Evolutionary conservation across 2,797 vertebrate species (phyloP).

Genomic region (Triplophysa bombifrons): DNA sequence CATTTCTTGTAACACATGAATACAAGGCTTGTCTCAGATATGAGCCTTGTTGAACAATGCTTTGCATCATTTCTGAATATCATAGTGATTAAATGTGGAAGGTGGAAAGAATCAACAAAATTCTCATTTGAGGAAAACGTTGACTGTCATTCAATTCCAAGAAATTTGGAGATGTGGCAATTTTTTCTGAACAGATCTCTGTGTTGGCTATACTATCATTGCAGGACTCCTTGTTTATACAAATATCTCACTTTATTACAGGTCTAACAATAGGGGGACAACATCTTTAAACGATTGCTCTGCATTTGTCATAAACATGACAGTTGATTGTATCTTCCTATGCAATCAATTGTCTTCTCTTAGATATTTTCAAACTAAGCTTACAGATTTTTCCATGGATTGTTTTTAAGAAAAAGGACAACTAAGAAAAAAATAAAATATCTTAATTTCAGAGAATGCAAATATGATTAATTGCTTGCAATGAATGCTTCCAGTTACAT

Average conservation of each 20-base stretch:
- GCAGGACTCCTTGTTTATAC: no score
- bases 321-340: not conserved
- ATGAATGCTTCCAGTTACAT: not conserved
- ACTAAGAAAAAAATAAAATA: not conserved
- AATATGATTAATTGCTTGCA: not conserved
- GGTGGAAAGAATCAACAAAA: not conserved
- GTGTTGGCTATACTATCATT: no score
- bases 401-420: not conserved
- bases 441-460: not conserved
- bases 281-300: no score
- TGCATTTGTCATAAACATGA: no score
- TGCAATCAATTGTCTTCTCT: no score
- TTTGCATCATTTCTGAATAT: constrained; percentile 27
- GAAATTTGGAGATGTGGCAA: not conserved
- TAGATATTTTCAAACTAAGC: no score
- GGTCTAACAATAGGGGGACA: no score
- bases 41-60: constrained; percentile 3
- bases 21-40: constrained; percentile 11
- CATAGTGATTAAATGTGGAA: constrained; percentile 12
- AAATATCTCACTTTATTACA: no score
- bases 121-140: not conserved
- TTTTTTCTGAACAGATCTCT: no score
- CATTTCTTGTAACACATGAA: not conserved
- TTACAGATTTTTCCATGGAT: not conserved
- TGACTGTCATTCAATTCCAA: constrained; percentile 2